Evolutionary conservation across 2,113 vertebrate species (phyloP), one percentile per base, ranked within the genome.

Genomic region (Poeciliopsis prolifica): DNA sequence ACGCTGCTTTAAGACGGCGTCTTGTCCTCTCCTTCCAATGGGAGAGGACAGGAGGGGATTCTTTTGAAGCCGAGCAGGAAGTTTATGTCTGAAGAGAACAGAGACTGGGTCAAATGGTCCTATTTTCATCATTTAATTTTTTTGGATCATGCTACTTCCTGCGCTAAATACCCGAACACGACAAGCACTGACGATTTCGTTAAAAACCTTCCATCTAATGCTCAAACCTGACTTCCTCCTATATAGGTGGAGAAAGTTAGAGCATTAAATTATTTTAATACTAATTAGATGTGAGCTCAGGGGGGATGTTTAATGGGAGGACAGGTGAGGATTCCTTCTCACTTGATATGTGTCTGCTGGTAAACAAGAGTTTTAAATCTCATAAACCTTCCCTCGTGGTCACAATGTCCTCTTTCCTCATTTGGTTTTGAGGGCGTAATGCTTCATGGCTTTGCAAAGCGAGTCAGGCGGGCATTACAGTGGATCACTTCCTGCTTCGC

Each of bases 1-100:
- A 80, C 68, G 33, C 75, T 48, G 37, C 63, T 68, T 74, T 26
- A 19, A n/a, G 22, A 48, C 15, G 31, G 8, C 35, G 2, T 37
- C 35, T 37, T 37, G 35, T 37, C 35, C 35, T 37, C 35, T 37
- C 10, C 10, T 14, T 31, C 72, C 19, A 67, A 82, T 17, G 26
- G 60, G 67, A 65, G 73, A 78, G 62, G 28, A 78, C 26, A 65
- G 51, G 63, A 9, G 15, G 44, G 29, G 42, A 33, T 0, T 24
- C 65, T 80, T 78, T 79, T 84, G 72, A 86, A 84, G 78, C 73
- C 1, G 9, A 58, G 24, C 48, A 71, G 87, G 80, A 85, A 70
- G 82, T 82, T 82, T 87, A 77, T 70, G 15, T 81, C 84, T 48
- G n/a, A 71, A 69, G 65, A 79, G 40, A 81, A 68, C 7, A 66